These are phyloP conservation scores for Myrmecobius fasciatus DNA, from an alignment of 2,113 vertebrate species.

Conservation along the genomic window DNA sequence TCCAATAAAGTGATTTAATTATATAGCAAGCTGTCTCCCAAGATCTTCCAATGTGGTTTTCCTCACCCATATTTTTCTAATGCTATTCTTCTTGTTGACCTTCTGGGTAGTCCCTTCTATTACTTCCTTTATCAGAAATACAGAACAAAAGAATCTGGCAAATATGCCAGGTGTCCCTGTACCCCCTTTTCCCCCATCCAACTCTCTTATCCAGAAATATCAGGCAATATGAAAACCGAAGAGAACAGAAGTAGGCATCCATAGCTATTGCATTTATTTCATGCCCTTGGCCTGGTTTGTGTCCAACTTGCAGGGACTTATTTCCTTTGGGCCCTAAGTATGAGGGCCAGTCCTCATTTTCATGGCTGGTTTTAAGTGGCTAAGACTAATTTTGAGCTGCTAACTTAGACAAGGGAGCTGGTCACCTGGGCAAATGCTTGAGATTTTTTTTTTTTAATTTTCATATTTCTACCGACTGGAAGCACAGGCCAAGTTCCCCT, in stretches of 20 bases:
- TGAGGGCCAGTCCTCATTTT: constrained; percentile 54
- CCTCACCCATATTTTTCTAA: neutral
- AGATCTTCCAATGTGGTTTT: neutral
- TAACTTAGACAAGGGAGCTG: constrained; percentile 70
- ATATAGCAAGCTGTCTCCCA: neutral
- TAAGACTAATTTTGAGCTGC: constrained; percentile 76
- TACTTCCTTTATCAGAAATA: constrained; percentile 16
- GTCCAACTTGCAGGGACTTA: neutral
- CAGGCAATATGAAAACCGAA: neutral
- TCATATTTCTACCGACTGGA: constrained; percentile 58
- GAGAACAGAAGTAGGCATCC: neutral
- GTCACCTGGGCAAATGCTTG: constrained; percentile 74
- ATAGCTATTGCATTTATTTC: neutral
- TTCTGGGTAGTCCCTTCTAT: constrained; percentile 52
- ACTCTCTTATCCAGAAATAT: neutral
- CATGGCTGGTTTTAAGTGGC: constrained; percentile 67
- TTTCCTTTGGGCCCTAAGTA: constrained; percentile 67
- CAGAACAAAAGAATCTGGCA: constrained; percentile 24
- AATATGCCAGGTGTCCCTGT: neutral
- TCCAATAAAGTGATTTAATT: neutral
- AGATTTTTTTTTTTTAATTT: constrained; percentile 62
- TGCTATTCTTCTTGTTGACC: constrained; percentile 9
- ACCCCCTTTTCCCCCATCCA: neutral
- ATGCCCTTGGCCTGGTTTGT: constrained; percentile 6
- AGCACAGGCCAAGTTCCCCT: constrained; percentile 79